A percentile compares a stretch with the other conserved stretches of the same genome.
These are phyloP conservation scores for Trissonchulus latispiculum DNA, from an alignment of 2,888 invertebrate genomes.

Conservation along the genomic window DNA sequence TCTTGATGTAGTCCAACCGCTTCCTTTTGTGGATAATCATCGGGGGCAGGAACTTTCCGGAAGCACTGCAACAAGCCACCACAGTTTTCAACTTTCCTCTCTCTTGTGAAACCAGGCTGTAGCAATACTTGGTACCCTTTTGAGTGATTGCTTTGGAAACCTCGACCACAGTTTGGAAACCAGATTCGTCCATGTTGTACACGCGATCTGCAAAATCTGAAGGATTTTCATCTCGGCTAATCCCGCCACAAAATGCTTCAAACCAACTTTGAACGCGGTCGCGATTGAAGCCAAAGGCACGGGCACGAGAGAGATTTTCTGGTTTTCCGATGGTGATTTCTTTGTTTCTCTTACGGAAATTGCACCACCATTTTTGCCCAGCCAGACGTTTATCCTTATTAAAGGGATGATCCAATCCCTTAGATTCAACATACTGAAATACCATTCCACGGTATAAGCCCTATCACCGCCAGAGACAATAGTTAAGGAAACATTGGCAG, in stretches of 20 bases:
- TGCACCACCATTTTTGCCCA: constrained; percentile 7
- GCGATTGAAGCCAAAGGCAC: constrained; percentile 1
- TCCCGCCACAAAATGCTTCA: background rate
- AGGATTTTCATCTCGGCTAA: background rate
- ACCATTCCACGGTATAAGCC: constrained; percentile 5
- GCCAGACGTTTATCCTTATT: constrained; percentile 1
- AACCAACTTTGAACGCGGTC: background rate
- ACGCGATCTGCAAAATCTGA: background rate
- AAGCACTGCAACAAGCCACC: constrained; percentile 7
- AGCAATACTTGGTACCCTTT: background rate
- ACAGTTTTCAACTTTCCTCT: constrained; percentile 10
- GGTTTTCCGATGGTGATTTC: constrained; percentile 11
- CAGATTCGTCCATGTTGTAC: constrained; percentile 13
- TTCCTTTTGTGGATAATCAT: background rate
- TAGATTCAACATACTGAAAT: background rate
- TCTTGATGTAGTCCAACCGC: background rate
- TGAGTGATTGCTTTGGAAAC: background rate
- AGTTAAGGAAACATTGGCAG: too few species aligned
- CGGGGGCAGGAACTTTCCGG: constrained; percentile 8
- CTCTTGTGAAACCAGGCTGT: background rate
- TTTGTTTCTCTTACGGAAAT: background rate
- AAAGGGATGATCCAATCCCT: background rate
- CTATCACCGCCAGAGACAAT: too few species aligned
- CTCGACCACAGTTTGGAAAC: background rate
- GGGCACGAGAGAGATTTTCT: constrained; percentile 13